These are phyloP conservation scores for Vanessa atalanta DNA, from an alignment of 1,140 invertebrate species.

Conservation along the genomic window DNA sequence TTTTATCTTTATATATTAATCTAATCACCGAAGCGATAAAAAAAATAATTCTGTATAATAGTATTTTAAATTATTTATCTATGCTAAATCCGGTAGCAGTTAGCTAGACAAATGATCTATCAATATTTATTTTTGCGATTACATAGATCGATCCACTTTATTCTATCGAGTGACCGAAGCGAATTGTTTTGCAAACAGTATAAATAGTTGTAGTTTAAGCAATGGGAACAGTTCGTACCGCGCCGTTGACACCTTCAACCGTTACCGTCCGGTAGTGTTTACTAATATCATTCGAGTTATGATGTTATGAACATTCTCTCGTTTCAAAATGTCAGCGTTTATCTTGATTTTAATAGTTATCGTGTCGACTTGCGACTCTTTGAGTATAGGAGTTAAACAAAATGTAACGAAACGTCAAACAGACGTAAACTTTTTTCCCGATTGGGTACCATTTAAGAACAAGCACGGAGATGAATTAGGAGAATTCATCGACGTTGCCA, in stretches of 20 bases:
- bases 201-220: slow-evolving; percentile 72
- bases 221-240: slow-evolving; percentile 58
- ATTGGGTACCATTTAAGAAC: slow-evolving; percentile 74
- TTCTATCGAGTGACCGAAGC: slow-evolving; percentile 51
- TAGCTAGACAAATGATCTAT: slow-evolving; percentile 10
- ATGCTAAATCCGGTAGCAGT: not conserved
- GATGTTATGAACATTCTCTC: slow-evolving; percentile 48
- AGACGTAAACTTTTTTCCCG: slow-evolving; percentile 60
- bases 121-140: slow-evolving; percentile 23
- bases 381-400: slow-evolving; percentile 58
- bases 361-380: slow-evolving; percentile 40
- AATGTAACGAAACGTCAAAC: slow-evolving; percentile 61
- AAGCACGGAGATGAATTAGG: slow-evolving; percentile 68
- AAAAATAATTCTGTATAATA: too few species aligned
- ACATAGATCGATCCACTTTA: slow-evolving; percentile 47
- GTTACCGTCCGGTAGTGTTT: slow-evolving; percentile 36
- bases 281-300: slow-evolving; percentile 39
- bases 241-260: slow-evolving; percentile 47
- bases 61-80: too few species aligned
- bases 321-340: slow-evolving; percentile 44
- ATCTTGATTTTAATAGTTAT: slow-evolving; percentile 44
- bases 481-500: slow-evolving; percentile 60
- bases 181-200: slow-evolving; percentile 75
- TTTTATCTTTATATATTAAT: too few species aligned
- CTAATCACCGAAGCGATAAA: too few species aligned